Percentiles rank a stretch among this genome's conserved stretches.
Evolutionary conservation across 2,888 invertebrate genomes (phyloP).

Genomic region (Cyaniris semiargus): DNA sequence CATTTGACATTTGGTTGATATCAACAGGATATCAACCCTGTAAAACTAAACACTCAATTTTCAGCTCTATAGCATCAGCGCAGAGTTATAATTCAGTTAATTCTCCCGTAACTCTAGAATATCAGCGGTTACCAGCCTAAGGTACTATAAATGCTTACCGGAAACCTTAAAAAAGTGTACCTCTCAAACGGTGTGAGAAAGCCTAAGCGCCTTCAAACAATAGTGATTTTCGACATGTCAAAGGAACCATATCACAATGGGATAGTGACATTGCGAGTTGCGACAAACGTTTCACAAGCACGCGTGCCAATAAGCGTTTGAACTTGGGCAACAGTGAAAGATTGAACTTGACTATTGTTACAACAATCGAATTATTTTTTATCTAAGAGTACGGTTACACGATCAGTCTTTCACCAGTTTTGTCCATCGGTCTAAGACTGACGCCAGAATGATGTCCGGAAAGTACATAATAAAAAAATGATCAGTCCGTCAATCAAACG

Average conservation of each 20-base stretch:
- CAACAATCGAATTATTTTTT: not conserved
- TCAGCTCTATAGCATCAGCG: too few relatives aligned
- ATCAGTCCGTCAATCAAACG: too few relatives aligned
- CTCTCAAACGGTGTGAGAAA: not conserved
- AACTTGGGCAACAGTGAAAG: constrained; percentile 23
- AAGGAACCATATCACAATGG: constrained; percentile 42
- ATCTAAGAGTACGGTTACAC: not conserved
- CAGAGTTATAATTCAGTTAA: too few relatives aligned
- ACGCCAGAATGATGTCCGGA: too few relatives aligned
- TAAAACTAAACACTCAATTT: too few relatives aligned
- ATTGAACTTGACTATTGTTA: constrained; percentile 21
- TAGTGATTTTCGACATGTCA: constrained; percentile 35
- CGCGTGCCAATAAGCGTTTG: constrained; percentile 28
- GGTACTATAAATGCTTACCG: not conserved
- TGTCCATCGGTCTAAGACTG: too few relatives aligned
- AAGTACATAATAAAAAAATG: too few relatives aligned
- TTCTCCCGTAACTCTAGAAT: too few relatives aligned
- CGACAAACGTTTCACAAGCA: constrained; percentile 32
- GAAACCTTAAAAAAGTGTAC: not conserved
- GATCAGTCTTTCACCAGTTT: too few relatives aligned
- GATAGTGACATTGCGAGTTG: constrained; percentile 31
- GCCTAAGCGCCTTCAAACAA: not conserved
- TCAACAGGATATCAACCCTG: too few relatives aligned
- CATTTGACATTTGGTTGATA: too few relatives aligned
- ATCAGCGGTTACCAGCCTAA: too few relatives aligned